Evolutionary conservation across 2,888 invertebrate species (phyloP), one percentile per base, ranked within the genome.

Genomic region (Thymelicus sylvestris): DNA sequence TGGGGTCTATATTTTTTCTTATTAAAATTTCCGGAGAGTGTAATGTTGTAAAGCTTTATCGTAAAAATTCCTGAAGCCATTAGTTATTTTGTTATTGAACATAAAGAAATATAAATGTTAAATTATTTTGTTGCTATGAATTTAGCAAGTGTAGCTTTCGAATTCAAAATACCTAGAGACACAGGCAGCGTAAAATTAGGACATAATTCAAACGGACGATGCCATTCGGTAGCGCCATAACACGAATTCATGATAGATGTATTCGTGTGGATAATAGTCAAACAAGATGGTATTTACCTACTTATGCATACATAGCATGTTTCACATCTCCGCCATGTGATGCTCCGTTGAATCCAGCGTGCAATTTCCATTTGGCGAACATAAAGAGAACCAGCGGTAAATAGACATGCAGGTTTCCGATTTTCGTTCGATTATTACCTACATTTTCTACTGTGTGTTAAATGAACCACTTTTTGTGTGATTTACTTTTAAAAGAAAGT

Each of bases 211-310:
- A 38, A 57, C 12, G 55, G 55, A 55, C 55, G 55, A 55, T 57
- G 13, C 57, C 57, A 57, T 57, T 38, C 38, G 6, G 57, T 63
- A 24, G 31, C 48, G 48, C 63, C 31, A 64, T n/a, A 64, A 64
- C 63, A 64, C 62, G 48, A 64, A 64, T 65, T 52, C 52, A 65
- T 50, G 65, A 65, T 65, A 65, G 65, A 65, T 65, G 65, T 65
- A 39, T 65, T 65, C 50, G 52, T 19, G n/a, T 15, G 52, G 39
- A 65, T 65, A 65, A 65, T 65, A 52, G 52, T 39, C 65, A 65
- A 65, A 65, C 52, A 65, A 64, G 65, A 65, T 65, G 65, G 15
- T 65, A 52, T 65, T 65, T 65, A 52, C 50, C 65, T 65, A 52
- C 64, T 64, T 64, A 64, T 12, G 50, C 65, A 65, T 65, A 65